Conservation (phyloP, 2,888 invertebrate genomes). For the Andrena bucephala region DNA sequence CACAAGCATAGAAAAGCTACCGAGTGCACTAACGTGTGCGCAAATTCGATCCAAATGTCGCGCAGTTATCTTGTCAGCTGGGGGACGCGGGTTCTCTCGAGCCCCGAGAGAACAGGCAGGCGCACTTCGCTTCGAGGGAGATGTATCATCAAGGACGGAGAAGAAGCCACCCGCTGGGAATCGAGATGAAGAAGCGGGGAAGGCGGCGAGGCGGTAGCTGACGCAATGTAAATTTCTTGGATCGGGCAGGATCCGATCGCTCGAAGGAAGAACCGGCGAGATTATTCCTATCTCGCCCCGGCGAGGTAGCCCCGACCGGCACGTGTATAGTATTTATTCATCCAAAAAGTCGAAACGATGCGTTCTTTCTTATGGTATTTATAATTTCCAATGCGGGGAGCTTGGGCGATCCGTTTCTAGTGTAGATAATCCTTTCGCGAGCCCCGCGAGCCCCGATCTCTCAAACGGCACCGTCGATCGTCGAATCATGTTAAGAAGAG, state of each 20-base stretch:
- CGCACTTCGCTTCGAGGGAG: background rate
- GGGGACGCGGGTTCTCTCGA: background rate
- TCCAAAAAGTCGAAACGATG: slow-evolving; percentile 70
- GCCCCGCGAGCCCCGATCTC: slow-evolving; percentile 29
- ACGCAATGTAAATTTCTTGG: slow-evolving; percentile 54
- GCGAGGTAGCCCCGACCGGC: slow-evolving; percentile 39
- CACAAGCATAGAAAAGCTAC: background rate
- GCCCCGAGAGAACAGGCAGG: background rate
- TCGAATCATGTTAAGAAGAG: background rate
- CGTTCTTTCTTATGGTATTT: slow-evolving; percentile 75
- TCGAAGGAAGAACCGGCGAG: slow-evolving; percentile 25
- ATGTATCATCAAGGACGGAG: background rate
- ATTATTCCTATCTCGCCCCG: background rate
- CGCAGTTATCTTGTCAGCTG: slow-evolving; percentile 6
- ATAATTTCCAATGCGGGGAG: slow-evolving; percentile 58
- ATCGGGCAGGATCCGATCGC: slow-evolving; percentile 82
- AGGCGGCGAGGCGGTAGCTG: slow-evolving; percentile 3
- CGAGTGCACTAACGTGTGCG: background rate
- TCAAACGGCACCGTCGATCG: background rate
- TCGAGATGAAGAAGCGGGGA: background rate
- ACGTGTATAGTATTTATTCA: slow-evolving; percentile 82
- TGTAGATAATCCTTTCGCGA: slow-evolving; percentile 67
- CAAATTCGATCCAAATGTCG: background rate
- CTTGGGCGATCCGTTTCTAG: slow-evolving; percentile 33
- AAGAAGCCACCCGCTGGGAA: no score